phyloP scores from a whole-genome alignment of 37 sponge, comb jelly and placozoan genomes.

The Sycon ciliatum region DNA sequence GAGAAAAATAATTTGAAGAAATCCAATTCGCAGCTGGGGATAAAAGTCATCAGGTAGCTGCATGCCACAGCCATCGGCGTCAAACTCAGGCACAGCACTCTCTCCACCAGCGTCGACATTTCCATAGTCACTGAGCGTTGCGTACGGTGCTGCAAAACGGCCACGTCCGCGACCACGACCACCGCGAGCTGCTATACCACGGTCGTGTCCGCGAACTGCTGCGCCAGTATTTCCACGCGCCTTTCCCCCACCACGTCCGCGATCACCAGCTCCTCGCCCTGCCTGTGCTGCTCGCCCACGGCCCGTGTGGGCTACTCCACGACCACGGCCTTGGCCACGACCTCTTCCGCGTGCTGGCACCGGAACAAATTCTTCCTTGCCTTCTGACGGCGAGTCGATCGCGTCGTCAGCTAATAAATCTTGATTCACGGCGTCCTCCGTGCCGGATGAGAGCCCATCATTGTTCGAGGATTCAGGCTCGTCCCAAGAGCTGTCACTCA shows the following conservation, averaged over 20 bases:
- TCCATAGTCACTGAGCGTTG: not conserved
- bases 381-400: no score
- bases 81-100: no score
- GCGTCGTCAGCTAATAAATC: no score
- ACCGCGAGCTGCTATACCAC: not conserved
- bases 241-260: constrained; percentile 17
- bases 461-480: no score
- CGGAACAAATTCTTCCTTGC: no score
- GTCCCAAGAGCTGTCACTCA: no score
- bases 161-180: not conserved
- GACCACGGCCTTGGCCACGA: constrained; percentile 16
- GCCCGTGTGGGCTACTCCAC: not conserved
- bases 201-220: no score
- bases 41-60: no score
- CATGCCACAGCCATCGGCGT: no score
- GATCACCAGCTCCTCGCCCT: constrained; percentile 13
- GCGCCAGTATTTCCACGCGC: not conserved
- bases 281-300: not conserved
- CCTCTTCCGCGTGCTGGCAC: constrained; percentile 15
- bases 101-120: not conserved
- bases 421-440: no score
- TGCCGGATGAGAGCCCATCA: no score
- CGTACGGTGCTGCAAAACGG: constrained; percentile 16
- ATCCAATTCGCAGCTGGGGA: not conserved
- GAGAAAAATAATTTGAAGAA: constrained; percentile 19